Evolutionary conservation across 1,140 invertebrate genomes (phyloP).

Genomic region (Drosophila takahashii): DNA sequence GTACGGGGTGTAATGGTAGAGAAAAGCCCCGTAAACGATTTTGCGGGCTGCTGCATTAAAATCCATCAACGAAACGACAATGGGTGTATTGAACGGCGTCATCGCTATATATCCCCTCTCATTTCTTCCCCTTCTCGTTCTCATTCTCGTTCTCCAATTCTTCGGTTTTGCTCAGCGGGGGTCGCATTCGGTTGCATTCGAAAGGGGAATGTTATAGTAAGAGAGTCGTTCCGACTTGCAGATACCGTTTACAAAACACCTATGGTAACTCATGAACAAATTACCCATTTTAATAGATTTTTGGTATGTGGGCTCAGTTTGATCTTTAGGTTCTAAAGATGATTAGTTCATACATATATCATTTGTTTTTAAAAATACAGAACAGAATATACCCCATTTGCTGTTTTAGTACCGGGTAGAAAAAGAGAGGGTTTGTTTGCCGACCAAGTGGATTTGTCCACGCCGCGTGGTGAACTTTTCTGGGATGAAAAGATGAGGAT

Average conservation of each 20-base stretch:
- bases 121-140: too few species aligned
- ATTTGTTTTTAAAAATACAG: too few species aligned
- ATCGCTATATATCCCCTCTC: conserved; percentile 6
- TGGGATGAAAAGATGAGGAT: too few species aligned
- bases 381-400: not conserved
- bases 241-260: not conserved
- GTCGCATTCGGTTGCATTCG: conserved; percentile 22
- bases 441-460: conserved; percentile 31
- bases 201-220: not conserved
- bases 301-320: too few species aligned
- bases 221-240: not conserved
- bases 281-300: too few species aligned
- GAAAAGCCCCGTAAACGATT: conserved; percentile 28
- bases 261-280: not conserved
- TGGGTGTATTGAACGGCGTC: conserved; percentile 11
- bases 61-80: conserved; percentile 36
- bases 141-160: not conserved
- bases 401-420: not conserved
- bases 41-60: conserved; percentile 42
- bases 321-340: too few species aligned
- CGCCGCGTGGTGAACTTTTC: conserved; percentile 9
- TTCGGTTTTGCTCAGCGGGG: conserved; percentile 24
- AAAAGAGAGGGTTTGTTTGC: conserved; percentile 33
- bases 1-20: conserved; percentile 23
- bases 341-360: too few species aligned